Base-by-base conservation (phyloP, 2,797 vertebrate genomes). In the Diglossa cyanea region DNA sequence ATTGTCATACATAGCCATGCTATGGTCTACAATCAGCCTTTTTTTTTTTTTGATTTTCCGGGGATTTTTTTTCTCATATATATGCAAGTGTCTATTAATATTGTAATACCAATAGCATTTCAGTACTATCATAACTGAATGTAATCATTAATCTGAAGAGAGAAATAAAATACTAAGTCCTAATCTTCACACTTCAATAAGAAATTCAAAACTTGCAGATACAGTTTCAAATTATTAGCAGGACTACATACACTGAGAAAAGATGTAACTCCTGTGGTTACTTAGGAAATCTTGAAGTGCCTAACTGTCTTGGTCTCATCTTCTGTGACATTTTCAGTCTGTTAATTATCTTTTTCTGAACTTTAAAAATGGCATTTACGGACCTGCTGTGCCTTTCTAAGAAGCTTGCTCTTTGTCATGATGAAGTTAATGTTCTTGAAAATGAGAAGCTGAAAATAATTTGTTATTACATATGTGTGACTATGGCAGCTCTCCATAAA, bases 241-340 rank as follows among this genome's bases (percentile, higher is more conserved):
- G 30, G 17, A 33, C 24, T 84, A 0, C 4, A 2, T 63, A n/a
- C 9, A 2, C 7, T 73, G 60, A 76, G 47, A 55, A 40, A 39
- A 26, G 50, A 48, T 58, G 11, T 66, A 58, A 48, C 19, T 89
- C 35, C 13, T 74, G 7, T 73, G 30, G 10, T 85, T 79, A 11
- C 71, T 37, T 95, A 48, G 1, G 21, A 67, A 90, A 31, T 79
- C 68, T 76, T 53, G 63, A 75, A 89, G 66, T 60, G 51, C 1
- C 1, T 55, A 47, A 54, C 30, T 9, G 1, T 88, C 17, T 58
- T 65, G 12, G 20, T 75, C 66, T 90, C 30, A 35, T 86, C 66
- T 78, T 90, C 28, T 61, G 53, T 81, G 94, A 90, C 88, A 89
- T 96, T 95, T 96, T 76, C 74, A 82, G 63, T 82, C 86, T 54